These are phyloP conservation scores for Setipinna tenuifilis DNA, from an alignment of 2,797 vertebrate species.

Conservation along the genomic window DNA sequence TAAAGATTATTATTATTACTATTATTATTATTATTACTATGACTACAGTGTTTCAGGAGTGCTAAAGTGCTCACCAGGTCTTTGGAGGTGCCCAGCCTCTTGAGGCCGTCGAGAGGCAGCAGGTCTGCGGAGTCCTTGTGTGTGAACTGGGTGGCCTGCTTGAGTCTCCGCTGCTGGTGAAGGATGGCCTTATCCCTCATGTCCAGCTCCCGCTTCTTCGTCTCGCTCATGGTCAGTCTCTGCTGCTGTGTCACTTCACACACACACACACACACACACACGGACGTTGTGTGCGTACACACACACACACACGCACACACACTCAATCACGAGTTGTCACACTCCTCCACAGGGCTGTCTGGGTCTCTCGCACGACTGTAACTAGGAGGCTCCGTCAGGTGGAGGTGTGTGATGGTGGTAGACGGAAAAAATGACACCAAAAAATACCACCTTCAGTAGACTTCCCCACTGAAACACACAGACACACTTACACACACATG, in stretches of 20 bases:
- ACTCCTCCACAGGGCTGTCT: not conserved
- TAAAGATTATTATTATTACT: no score
- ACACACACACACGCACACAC: not conserved
- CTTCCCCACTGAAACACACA: not conserved
- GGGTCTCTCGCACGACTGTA: not conserved
- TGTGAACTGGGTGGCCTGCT: conserved; percentile 92
- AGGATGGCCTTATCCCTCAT: conserved; percentile 86
- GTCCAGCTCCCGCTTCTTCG: conserved; percentile 79
- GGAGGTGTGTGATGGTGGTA: not conserved
- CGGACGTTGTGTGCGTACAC: not conserved
- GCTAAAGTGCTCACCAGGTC: conserved; percentile 92
- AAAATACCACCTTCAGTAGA: not conserved
- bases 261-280: not conserved
- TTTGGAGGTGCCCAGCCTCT: conserved; percentile 92
- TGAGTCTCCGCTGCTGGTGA: conserved; percentile 90
- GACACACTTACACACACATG: not conserved
- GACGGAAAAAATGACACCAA: not conserved
- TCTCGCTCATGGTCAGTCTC: conserved; percentile 72
- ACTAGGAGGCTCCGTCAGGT: not conserved
- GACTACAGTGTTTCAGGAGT: not conserved
- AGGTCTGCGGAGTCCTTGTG: conserved; percentile 98
- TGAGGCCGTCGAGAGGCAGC: conserved; percentile 93
- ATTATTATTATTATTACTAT: not conserved
- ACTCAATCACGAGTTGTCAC: no score
- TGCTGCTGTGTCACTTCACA: not conserved